A percentile compares a stretch with the other conserved stretches of the same genome.
Evolutionary conservation across 2,888 invertebrate genomes (phyloP).

Genomic region (Branchipolynoe longqiensis): DNA sequence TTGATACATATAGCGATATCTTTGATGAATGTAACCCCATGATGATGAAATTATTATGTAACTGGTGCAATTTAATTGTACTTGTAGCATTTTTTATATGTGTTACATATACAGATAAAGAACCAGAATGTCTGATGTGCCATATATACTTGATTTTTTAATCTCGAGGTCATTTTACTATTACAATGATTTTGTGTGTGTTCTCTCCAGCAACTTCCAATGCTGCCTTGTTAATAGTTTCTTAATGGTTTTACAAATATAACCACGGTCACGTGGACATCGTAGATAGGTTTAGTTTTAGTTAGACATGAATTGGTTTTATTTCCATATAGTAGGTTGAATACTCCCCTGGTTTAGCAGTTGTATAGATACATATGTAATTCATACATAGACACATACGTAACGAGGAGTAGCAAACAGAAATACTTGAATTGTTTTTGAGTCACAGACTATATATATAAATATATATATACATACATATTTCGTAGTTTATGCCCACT

Average conservation of each 20-base stretch:
- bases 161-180: conserved; percentile 54
- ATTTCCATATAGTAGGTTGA: conserved; percentile 57
- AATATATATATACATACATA: conserved; percentile 41
- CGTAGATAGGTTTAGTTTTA: conserved; percentile 56
- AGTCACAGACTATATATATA: conserved; percentile 51
- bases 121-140: conserved; percentile 46
- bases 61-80: conserved; percentile 56
- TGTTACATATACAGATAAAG: conserved; percentile 43
- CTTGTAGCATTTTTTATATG: conserved; percentile 53
- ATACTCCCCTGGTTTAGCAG: conserved; percentile 52
- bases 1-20: conserved; percentile 40
- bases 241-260: conserved; percentile 53
- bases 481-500: conserved; percentile 27
- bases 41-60: conserved; percentile 41
- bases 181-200: conserved; percentile 54
- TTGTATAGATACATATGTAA: conserved; percentile 56
- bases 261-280: conserved; percentile 49
- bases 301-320: conserved; percentile 58
- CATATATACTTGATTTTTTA: conserved; percentile 58
- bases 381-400: conserved; percentile 46
- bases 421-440: conserved; percentile 57
- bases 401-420: conserved; percentile 53
- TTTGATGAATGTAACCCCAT: conserved; percentile 47
- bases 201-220: conserved; percentile 53
- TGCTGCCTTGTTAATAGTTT: conserved; percentile 58